phyloP scores from a whole-genome alignment of 2,888 invertebrate species.

The Odontocerum albicorne region DNA sequence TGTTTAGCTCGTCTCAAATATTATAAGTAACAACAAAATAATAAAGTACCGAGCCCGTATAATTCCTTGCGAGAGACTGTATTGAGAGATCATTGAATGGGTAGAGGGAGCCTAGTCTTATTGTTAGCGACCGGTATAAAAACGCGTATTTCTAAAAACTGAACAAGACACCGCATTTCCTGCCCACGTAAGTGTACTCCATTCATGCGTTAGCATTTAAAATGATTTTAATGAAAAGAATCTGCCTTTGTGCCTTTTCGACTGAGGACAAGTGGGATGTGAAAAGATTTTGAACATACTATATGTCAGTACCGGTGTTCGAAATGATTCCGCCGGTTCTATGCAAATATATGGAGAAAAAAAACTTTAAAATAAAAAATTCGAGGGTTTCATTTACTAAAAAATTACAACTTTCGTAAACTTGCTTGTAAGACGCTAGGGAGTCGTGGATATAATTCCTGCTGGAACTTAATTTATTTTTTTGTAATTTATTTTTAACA shows the following conservation, averaged over 20 bases:
- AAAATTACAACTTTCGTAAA: too few relatives aligned
- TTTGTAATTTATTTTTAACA: too few relatives aligned
- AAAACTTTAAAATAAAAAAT: too few relatives aligned
- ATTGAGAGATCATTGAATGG: constrained; percentile 8
- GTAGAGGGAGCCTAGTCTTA: constrained; percentile 7
- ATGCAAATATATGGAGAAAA: too few relatives aligned
- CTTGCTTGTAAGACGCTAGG: too few relatives aligned
- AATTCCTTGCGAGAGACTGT: constrained; percentile 7
- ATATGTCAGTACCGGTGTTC: not conserved
- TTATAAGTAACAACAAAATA: constrained; percentile 11
- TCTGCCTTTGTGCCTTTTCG: constrained; percentile 57
- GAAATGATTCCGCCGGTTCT: too few relatives aligned
- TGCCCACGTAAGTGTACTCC: constrained; percentile 50
- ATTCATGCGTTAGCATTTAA: constrained; percentile 44
- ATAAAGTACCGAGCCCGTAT: constrained; percentile 12
- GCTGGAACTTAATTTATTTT: too few relatives aligned
- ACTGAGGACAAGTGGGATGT: constrained; percentile 41
- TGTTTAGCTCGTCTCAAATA: constrained; percentile 9
- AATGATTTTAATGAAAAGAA: constrained; percentile 43
- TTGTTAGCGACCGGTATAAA: constrained; percentile 22
- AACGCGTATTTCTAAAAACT: constrained; percentile 30
- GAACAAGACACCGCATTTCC: constrained; percentile 58
- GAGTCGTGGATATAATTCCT: too few relatives aligned
- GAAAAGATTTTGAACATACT: constrained; percentile 20
- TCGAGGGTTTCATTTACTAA: too few relatives aligned